Base-by-base conservation (phyloP, 2,113 vertebrate genomes). In the Poeciliopsis occidentalis region DNA sequence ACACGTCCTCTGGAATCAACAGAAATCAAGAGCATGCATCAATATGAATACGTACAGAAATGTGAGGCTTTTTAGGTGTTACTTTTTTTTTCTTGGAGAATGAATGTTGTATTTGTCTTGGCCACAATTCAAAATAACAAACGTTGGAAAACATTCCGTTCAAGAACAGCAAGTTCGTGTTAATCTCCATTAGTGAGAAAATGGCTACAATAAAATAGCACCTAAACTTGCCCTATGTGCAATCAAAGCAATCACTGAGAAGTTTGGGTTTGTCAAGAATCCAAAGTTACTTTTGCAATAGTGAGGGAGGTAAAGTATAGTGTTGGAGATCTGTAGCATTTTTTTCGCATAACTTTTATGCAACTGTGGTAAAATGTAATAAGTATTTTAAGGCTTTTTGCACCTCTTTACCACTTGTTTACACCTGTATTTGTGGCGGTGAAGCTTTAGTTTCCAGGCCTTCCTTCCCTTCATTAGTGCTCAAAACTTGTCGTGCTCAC, bases 1-100 rank as follows among this genome's bases (percentile, higher is more conserved):
- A 67, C 93, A 97, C 95, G 93, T 99, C 98, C 94, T 99, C 98
- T 99, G 94, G 12, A 87, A 71, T n/a, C 11, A 74, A 24, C 24
- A 22, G 44, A 78, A 3, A 75, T 4, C 74, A 60, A 64, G 12
- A 78, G 22, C 51, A n/a, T n/a, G 19, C 24, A 1, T 57, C 22
- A 8, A n/a, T n/a, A n/a, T 24, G 7, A 57, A 57, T n/a, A 24
- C 24, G 3, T 57, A 11, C 8, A 19, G 8, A 24, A 57, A 17
- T 57, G 7, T 57, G 24, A 22, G 10, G 19, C 19, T 19, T 22
- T 54, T 17, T 54, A 5, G 51, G 4, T 2, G 19, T 3, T 24
- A 0, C 8, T 8, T 24, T 54, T n/a, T 0, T 57, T n/a, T 57
- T 4, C 24, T 8, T n/a, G 51, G 8, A 57, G 22, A 7, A 17